These are phyloP conservation scores for Tragelaphus oryx DNA, from an alignment of 2,797 vertebrate species.

Conservation along the genomic window DNA sequence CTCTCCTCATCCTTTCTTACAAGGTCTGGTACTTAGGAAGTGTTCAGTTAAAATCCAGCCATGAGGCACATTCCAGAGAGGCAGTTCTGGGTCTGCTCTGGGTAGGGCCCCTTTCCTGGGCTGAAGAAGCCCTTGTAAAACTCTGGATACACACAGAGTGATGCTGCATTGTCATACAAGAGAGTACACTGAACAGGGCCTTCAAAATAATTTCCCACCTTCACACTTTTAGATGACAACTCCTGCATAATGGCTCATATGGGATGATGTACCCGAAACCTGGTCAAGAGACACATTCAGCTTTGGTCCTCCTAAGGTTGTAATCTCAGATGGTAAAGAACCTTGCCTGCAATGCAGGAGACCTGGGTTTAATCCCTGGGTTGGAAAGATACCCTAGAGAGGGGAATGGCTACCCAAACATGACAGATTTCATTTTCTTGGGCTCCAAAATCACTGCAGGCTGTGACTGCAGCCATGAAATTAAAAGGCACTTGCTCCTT, in stretches of 20 bases:
- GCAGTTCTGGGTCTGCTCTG: not conserved
- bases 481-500: not conserved
- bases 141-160: not conserved
- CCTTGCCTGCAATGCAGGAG: not conserved
- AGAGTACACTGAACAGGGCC: not conserved
- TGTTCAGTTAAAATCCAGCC: not conserved
- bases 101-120: not conserved
- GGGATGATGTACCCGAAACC: not conserved
- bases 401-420: not conserved
- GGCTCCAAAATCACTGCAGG: not conserved
- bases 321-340: not conserved
- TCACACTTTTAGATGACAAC: not conserved
- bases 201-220: not conserved
- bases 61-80: not conserved
- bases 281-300: not conserved
- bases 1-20: not conserved
- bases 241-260: not conserved
- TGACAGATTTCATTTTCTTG: not conserved
- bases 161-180: not conserved
- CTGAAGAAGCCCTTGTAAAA: not conserved
- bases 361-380: not conserved
- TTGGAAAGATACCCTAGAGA: not conserved
- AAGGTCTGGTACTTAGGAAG: not conserved
- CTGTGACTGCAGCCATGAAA: not conserved
- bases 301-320: not conserved